Percentiles rank a stretch among this genome's conserved stretches.
Conservation (phyloP, 2,888 invertebrate species). For the Polymixis flavicincta region DNA sequence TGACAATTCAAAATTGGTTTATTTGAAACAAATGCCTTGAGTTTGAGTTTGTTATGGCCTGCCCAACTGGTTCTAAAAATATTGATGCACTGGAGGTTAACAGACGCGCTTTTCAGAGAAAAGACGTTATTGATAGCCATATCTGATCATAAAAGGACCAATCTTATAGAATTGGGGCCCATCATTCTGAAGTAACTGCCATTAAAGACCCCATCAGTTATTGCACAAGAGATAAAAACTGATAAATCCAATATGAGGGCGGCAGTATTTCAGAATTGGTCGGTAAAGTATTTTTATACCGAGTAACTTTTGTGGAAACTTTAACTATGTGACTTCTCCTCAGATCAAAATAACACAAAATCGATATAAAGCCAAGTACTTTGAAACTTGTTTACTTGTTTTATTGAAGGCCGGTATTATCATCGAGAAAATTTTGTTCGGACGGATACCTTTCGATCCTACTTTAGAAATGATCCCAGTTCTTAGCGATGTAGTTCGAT, state of each 20-base stretch:
- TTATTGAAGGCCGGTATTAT: not conserved
- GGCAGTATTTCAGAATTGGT: conserved; percentile 3
- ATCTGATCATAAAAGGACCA: conserved; percentile 1
- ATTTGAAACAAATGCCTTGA: too few relatives aligned
- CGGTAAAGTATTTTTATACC: conserved; percentile 10
- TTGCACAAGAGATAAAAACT: conserved; percentile 4
- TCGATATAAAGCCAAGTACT: too few relatives aligned
- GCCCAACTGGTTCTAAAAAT: not conserved
- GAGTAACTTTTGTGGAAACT: conserved; percentile 13
- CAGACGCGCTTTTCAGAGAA: not conserved
- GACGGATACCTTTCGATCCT: not conserved
- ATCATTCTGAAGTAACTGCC: conserved; percentile 22
- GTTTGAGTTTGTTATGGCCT: not conserved
- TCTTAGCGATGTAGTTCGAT: not conserved
- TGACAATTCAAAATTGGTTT: too few relatives aligned
- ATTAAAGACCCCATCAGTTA: conserved; percentile 8
- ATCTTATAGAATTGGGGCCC: conserved; percentile 8
- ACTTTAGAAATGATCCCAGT: not conserved
- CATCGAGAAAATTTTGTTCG: not conserved
- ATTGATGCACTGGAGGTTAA: not conserved
- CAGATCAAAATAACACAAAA: not conserved
- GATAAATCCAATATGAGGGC: conserved; percentile 22
- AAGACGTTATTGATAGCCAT: not conserved
- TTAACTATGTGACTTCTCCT: conserved; percentile 23
- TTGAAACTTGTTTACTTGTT: too few relatives aligned